Evolutionary conservation across 53 echinoderm and acorn worm species (phyloP).

Genomic region (Hippasteria phrygiana): DNA sequence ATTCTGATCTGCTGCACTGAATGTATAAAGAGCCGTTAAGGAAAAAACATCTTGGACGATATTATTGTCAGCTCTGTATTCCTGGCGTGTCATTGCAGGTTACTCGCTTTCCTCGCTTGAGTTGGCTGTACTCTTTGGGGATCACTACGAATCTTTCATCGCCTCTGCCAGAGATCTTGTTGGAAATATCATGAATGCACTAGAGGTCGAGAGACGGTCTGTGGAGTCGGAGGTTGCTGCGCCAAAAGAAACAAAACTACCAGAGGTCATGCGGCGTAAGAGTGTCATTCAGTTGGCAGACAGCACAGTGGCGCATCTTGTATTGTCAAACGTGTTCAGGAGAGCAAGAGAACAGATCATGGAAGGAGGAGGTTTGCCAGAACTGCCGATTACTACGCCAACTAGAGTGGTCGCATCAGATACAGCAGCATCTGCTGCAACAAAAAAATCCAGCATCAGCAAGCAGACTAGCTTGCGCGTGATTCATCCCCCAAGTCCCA

Average conservation of each 20-base stretch:
- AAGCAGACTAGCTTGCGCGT: conserved; percentile 34
- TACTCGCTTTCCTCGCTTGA: conserved; percentile 23
- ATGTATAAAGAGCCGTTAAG: too few relatives aligned
- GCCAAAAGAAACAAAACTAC: conserved; percentile 22
- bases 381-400: not conserved
- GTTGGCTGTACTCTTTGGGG: conserved; percentile 32
- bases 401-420: conserved; percentile 20
- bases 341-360: conserved; percentile 42
- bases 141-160: conserved; percentile 29
- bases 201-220: conserved; percentile 5
- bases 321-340: conserved; percentile 8
- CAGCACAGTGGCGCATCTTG: conserved; percentile 40
- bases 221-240: not conserved
- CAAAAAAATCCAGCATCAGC: not conserved
- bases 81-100: not conserved
- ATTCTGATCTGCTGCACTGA: too few relatives aligned
- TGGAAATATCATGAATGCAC: conserved; percentile 27
- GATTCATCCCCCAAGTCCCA: not conserved
- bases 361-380: conserved; percentile 32
- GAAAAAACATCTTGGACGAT: too few relatives aligned
- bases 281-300: conserved; percentile 32
- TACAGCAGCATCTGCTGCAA: not conserved
- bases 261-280: conserved; percentile 41
- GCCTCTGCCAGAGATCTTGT: conserved; percentile 44
- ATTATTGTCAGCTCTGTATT: not conserved